A percentile compares a stretch with the other conserved stretches of the same genome.
These are phyloP conservation scores for Staurois parvus DNA, from an alignment of 2,797 vertebrate genomes.

Conservation along the genomic window DNA sequence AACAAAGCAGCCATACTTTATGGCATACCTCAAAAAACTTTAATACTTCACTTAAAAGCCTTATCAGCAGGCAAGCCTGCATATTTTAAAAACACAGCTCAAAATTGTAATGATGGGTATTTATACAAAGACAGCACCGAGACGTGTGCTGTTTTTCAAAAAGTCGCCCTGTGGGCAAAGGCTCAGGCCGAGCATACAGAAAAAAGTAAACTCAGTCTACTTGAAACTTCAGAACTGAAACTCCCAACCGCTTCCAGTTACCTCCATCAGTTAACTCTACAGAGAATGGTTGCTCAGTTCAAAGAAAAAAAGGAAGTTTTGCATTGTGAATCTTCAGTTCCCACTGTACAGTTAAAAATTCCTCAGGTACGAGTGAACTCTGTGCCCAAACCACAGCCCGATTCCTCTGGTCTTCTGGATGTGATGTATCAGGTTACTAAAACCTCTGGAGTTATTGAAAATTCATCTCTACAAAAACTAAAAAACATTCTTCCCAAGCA, in stretches of 20 bases:
- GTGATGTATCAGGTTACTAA: slow-evolving; percentile 89
- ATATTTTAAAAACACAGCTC: slow-evolving; percentile 82
- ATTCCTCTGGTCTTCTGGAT: slow-evolving; percentile 87
- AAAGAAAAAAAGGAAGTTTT: slow-evolving; percentile 85
- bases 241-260: slow-evolving; percentile 90
- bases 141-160: slow-evolving; percentile 92
- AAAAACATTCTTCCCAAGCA: slow-evolving; percentile 90
- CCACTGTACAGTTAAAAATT: slow-evolving; percentile 91
- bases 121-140: slow-evolving; percentile 88
- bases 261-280: slow-evolving; percentile 90
- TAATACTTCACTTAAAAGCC: slow-evolving; percentile 92
- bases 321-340: slow-evolving; percentile 81
- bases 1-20: slow-evolving; percentile 98
- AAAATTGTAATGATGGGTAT: slow-evolving; percentile 84
- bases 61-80: slow-evolving; percentile 88
- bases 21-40: slow-evolving; percentile 97
- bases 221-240: slow-evolving; percentile 90
- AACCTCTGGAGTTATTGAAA: slow-evolving; percentile 83
- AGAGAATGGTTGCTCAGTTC: slow-evolving; percentile 89
- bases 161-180: slow-evolving; percentile 93
- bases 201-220: slow-evolving; percentile 86
- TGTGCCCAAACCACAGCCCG: slow-evolving; percentile 84
- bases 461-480: slow-evolving; percentile 87
- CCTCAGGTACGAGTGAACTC: slow-evolving; percentile 94
- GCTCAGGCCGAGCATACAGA: slow-evolving; percentile 89